phyloP scores from a whole-genome alignment of 2,888 invertebrate genomes.

The Cosmia pyralina region DNA sequence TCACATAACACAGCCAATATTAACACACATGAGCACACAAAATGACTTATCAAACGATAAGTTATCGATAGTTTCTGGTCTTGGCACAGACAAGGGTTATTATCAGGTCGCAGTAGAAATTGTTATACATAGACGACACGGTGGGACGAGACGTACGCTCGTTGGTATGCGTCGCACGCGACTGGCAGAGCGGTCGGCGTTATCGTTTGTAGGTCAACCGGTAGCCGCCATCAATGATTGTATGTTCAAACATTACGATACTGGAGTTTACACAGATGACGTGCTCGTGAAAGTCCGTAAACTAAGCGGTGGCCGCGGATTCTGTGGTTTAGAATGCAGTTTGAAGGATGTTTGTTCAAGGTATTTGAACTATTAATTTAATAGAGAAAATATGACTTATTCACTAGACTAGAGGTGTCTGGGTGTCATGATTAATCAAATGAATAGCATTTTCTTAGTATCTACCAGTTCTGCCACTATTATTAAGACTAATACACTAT shows the following conservation, averaged over 20 bases:
- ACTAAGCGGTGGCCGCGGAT: slow-evolving; percentile 1
- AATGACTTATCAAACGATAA: slow-evolving; percentile 58
- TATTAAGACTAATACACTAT: neutral
- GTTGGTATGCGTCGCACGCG: slow-evolving; percentile 48
- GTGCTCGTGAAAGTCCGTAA: slow-evolving; percentile 68
- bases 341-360: slow-evolving; percentile 17
- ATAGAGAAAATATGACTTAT: slow-evolving; percentile 3
- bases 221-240: slow-evolving; percentile 71
- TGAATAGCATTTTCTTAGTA: slow-evolving; percentile 7
- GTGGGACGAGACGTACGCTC: slow-evolving; percentile 53
- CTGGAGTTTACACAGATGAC: slow-evolving; percentile 69
- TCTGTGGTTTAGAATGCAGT: slow-evolving; percentile 11
- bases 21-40: slow-evolving; percentile 49
- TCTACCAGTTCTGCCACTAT: neutral
- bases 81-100: slow-evolving; percentile 31
- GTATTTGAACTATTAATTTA: slow-evolving; percentile 1
- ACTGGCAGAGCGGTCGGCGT: slow-evolving; percentile 65
- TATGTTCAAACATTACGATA: slow-evolving; percentile 71
- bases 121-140: slow-evolving; percentile 10
- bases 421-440: neutral
- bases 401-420: neutral
- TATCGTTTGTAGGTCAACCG: slow-evolving; percentile 76
- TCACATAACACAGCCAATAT: slow-evolving; percentile 52
- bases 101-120: slow-evolving; percentile 20
- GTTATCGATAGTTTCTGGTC: slow-evolving; percentile 56